These are phyloP conservation scores for Tetramorium simillimum DNA, from an alignment of 1,140 invertebrate species.

Conservation along the genomic window DNA sequence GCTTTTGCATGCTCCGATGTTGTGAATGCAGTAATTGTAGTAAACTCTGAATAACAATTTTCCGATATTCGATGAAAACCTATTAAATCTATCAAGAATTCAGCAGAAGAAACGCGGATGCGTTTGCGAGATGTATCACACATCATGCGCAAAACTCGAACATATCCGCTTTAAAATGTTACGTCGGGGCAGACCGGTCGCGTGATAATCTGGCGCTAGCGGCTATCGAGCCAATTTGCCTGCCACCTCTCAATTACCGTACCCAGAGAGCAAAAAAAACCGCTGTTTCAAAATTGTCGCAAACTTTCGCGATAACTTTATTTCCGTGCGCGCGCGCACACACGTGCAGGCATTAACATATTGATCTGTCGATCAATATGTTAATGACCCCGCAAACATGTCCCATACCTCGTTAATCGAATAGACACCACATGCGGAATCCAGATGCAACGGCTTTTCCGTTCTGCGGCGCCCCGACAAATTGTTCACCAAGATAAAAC, in stretches of 20 bases:
- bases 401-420: neutral
- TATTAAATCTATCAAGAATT: neutral
- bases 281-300: slow-evolving; percentile 52
- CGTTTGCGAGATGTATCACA: neutral
- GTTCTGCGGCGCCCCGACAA: neutral
- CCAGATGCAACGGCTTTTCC: neutral
- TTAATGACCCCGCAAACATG: slow-evolving; percentile 30
- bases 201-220: slow-evolving; percentile 62
- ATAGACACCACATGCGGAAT: neutral
- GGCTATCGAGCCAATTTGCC: slow-evolving; percentile 69
- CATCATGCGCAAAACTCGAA: slow-evolving; percentile 1
- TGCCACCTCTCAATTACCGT: slow-evolving; percentile 38
- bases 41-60: neutral
- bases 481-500: slow-evolving; percentile 18
- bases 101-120: neutral
- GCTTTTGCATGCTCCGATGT: too few species aligned
- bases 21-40: neutral
- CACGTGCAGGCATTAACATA: neutral
- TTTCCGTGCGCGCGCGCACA: neutral
- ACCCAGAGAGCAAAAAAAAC: slow-evolving; percentile 45
- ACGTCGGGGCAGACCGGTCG: slow-evolving; percentile 41
- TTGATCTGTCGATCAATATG: slow-evolving; percentile 20
- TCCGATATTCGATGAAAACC: neutral
- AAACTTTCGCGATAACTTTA: slow-evolving; percentile 54
- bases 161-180: slow-evolving; percentile 70